A percentile compares a stretch with the other conserved stretches of the same genome.
phyloP scores from a whole-genome alignment of 2,888 invertebrate genomes.

The Achlya flavicornis region DNA sequence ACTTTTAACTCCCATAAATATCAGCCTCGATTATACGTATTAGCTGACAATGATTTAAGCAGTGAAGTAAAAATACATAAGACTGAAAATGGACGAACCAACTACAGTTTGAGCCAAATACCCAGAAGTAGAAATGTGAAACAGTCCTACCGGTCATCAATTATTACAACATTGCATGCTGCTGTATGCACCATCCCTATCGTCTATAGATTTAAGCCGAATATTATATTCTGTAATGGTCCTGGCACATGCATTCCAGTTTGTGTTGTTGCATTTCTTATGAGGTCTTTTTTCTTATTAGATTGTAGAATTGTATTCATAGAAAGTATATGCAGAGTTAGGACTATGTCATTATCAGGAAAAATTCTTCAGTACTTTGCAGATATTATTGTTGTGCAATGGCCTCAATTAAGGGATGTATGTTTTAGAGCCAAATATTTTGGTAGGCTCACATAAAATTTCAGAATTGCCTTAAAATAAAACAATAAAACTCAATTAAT shows the following conservation, averaged over 20 bases:
- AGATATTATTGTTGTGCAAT: constrained; percentile 96
- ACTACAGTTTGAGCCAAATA: constrained; percentile 84
- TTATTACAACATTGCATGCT: constrained; percentile 91
- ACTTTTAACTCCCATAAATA: constrained; percentile 86
- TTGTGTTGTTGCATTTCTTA: constrained; percentile 90
- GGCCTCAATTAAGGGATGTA: constrained; percentile 89
- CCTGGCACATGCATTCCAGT: constrained; percentile 98
- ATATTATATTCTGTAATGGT: constrained; percentile 95
- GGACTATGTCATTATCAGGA: constrained; percentile 94
- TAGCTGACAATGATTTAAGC: constrained; percentile 90
- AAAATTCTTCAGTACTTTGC: constrained; percentile 92
- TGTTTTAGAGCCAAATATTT: constrained; percentile 89
- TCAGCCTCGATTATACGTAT: constrained; percentile 89
- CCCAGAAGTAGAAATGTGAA: constrained; percentile 94
- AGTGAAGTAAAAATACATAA: constrained; percentile 88
- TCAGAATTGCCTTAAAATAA: neutral
- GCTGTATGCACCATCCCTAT: constrained; percentile 87
- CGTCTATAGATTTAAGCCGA: constrained; percentile 88
- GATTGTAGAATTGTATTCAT: constrained; percentile 93
- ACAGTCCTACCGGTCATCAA: constrained; percentile 91
- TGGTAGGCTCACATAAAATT: constrained; percentile 86
- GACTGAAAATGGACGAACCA: constrained; percentile 64
- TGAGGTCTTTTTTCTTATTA: constrained; percentile 87
- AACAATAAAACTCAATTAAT: constrained; percentile 48
- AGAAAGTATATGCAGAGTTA: constrained; percentile 97